Evolutionary conservation across 2,797 vertebrate genomes (phyloP).

Genomic region (Lutjanus argentimaculatus): DNA sequence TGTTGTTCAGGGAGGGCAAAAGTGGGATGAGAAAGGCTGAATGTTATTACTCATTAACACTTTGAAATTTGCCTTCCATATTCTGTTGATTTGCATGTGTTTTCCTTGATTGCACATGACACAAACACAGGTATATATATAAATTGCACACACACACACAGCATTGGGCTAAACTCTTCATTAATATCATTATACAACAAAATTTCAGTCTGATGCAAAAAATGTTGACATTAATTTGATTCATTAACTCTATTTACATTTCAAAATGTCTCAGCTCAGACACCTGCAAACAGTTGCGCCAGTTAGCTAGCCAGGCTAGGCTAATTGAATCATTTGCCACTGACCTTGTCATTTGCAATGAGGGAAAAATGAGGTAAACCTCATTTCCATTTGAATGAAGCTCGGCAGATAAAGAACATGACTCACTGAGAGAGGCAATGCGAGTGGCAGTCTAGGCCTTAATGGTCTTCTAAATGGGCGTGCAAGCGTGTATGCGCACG

Average conservation of each 20-base stretch:
- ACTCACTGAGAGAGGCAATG: conserved; percentile 61
- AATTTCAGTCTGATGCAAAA: conserved; percentile 4
- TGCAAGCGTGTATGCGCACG: conserved; percentile 32
- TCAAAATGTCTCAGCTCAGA: conserved; percentile 29
- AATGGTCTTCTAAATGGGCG: conserved; percentile 72
- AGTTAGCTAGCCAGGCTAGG: conserved; percentile 53
- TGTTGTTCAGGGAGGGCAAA: conserved; percentile 66
- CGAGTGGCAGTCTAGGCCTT: conserved; percentile 44
- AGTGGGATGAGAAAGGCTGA: conserved; percentile 62
- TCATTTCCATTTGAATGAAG: conserved; percentile 78
- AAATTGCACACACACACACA: conserved; percentile 10
- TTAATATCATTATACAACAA: conserved; percentile 11
- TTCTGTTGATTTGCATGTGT: conserved; percentile 82
- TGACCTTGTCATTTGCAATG: conserved; percentile 77
- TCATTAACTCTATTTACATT: conserved; percentile 40
- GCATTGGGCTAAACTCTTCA: neutral
- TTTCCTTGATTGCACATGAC: conserved; percentile 53
- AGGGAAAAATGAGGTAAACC: conserved; percentile 73
- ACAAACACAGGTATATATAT: conserved; percentile 27
- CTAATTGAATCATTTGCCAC: conserved; percentile 72
- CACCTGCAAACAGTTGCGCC: conserved; percentile 34
- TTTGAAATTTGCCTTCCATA: conserved; percentile 73
- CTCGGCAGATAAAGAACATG: conserved; percentile 72
- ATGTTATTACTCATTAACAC: conserved; percentile 69
- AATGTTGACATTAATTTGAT: conserved; percentile 13